phyloP scores from a whole-genome alignment of 2,888 invertebrate species.

The Trichopria drosophilae region DNA sequence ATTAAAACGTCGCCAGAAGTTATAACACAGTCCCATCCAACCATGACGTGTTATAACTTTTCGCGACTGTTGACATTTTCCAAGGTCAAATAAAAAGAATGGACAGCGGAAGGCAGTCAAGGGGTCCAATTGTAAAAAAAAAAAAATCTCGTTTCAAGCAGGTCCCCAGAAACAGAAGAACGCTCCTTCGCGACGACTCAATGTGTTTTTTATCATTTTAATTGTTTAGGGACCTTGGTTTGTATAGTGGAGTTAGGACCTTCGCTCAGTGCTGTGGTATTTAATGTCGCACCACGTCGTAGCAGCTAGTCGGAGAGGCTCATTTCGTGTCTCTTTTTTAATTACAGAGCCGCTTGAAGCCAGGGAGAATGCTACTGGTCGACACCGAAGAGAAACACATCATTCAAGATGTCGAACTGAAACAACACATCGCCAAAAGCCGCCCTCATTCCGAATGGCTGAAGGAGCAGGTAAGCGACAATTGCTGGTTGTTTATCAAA shows the following conservation, averaged over 20 bases:
- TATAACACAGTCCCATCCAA: no score
- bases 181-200: no score
- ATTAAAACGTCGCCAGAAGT: no score
- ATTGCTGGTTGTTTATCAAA: slow-evolving; percentile 19
- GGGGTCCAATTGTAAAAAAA: no score
- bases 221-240: slow-evolving; percentile 54
- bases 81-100: no score
- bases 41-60: no score
- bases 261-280: slow-evolving; percentile 52
- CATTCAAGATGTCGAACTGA: slow-evolving; percentile 92
- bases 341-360: slow-evolving; percentile 89
- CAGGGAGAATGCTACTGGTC: slow-evolving; percentile 96
- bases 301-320: slow-evolving; percentile 42
- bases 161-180: no score
- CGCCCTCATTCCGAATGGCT: slow-evolving; percentile 92
- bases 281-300: slow-evolving; percentile 33
- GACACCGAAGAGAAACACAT: slow-evolving; percentile 89
- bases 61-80: no score
- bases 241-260: slow-evolving; percentile 54
- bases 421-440: slow-evolving; percentile 81
- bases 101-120: no score
- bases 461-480: slow-evolving; percentile 85
- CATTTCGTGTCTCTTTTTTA: slow-evolving; percentile 43
- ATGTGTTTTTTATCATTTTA: slow-evolving; percentile 52
- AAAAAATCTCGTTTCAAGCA: no score